phyloP scores from a whole-genome alignment of 2,888 invertebrate species.

The Strigamia crassipes region DNA sequence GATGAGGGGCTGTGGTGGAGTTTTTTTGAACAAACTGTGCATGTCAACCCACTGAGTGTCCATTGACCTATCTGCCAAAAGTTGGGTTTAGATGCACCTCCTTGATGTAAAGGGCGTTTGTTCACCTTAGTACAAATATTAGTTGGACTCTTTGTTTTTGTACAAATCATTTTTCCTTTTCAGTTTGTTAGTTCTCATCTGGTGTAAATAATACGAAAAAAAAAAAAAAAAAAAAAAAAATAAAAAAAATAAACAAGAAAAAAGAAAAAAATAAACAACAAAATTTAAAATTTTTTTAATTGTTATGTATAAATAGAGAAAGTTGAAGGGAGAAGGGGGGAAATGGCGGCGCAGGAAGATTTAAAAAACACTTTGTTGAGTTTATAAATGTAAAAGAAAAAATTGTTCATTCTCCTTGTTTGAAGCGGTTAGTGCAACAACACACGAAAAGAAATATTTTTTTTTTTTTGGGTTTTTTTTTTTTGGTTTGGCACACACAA shows the following conservation, averaged over 20 bases:
- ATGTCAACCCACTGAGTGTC: constrained; percentile 42
- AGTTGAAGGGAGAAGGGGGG: not conserved
- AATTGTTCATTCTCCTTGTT: not conserved
- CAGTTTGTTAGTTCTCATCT: constrained; percentile 7
- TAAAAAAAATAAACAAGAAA: too few species aligned
- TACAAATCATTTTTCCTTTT: constrained; percentile 43
- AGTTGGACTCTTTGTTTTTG: constrained; percentile 27
- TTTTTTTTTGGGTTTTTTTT: not conserved
- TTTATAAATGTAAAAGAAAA: constrained; percentile 1
- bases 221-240: too few species aligned
- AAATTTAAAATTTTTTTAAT: constrained; percentile 1
- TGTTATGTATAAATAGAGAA: not conserved
- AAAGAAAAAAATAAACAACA: not conserved
- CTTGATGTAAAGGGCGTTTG: constrained; percentile 5
- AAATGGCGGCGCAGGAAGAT: not conserved
- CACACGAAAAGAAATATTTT: not conserved
- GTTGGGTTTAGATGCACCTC: constrained; percentile 41
- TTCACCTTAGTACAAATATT: constrained; percentile 45
- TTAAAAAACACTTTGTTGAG: not conserved
- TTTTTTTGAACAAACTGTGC: constrained; percentile 47
- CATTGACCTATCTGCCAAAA: not conserved
- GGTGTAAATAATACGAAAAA: constrained; percentile 22
- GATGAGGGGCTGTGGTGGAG: constrained; percentile 47
- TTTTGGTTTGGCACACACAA: not conserved
- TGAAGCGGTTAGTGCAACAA: not conserved